These are phyloP conservation scores for Pristionchus japonicus DNA, from an alignment of 2,888 invertebrate species.

Conservation along the genomic window DNA sequence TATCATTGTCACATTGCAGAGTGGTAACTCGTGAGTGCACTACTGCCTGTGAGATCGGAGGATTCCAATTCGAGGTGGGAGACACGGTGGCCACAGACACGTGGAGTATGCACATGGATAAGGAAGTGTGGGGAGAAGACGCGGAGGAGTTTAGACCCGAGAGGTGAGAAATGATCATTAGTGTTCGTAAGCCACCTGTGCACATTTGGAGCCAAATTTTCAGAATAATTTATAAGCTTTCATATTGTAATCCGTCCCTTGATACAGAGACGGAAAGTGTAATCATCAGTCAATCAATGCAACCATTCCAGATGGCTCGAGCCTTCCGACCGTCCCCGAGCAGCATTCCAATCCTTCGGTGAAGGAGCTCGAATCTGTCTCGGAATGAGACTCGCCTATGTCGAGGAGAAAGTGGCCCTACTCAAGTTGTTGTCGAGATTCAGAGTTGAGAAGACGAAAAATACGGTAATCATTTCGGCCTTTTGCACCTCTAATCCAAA, in stretches of 20 bases:
- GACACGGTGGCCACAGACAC: conserved; percentile 12
- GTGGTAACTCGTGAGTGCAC: not conserved
- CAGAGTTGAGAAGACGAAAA: not conserved
- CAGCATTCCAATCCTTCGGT: conserved; percentile 57
- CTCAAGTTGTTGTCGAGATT: conserved; percentile 54
- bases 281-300: too few relatives aligned
- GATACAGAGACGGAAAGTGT: too few relatives aligned
- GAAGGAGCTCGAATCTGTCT: conserved; percentile 69
- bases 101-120: conserved; percentile 43
- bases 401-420: conserved; percentile 68
- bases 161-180: too few relatives aligned
- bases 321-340: not conserved
- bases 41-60: not conserved
- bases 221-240: too few relatives aligned
- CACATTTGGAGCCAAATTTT: too few relatives aligned
- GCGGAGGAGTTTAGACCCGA: not conserved
- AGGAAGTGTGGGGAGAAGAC: not conserved
- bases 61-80: not conserved
- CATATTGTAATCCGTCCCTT: too few relatives aligned
- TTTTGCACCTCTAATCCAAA: too few relatives aligned
- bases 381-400: conserved; percentile 68
- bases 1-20: not conserved
- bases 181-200: too few relatives aligned
- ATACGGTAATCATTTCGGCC: conserved; percentile 12
- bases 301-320: conserved; percentile 48